Evolutionary conservation across 2,797 vertebrate genomes (phyloP).

Genomic region (Girardinus metallicus): DNA sequence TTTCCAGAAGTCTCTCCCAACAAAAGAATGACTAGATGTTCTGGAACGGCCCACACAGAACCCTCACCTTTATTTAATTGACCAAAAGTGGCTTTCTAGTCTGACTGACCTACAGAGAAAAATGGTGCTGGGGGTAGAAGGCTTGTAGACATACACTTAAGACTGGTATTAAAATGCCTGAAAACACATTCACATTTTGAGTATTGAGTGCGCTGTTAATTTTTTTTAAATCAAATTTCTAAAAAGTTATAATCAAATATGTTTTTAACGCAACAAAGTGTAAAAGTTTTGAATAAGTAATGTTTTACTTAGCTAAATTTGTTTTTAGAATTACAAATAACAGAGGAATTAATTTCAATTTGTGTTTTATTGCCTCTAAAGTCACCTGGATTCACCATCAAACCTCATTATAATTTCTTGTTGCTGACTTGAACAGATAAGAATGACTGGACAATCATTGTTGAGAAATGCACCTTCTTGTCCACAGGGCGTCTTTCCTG

Average conservation of each 20-base stretch:
- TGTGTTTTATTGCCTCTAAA: not conserved
- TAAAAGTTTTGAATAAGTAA: too few species aligned
- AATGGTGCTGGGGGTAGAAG: not conserved
- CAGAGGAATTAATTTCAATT: not conserved
- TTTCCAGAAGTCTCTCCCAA: not conserved
- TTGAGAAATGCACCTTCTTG: constrained; percentile 42
- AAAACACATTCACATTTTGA: not conserved
- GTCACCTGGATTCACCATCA: not conserved
- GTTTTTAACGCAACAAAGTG: too few species aligned
- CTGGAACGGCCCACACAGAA: not conserved
- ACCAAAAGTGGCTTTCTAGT: not conserved
- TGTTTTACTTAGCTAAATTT: not conserved
- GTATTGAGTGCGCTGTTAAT: not conserved
- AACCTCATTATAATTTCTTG: constrained; percentile 17
- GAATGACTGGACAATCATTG: not conserved
- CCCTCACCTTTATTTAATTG: not conserved
- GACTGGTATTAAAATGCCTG: not conserved
- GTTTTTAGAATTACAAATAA: not conserved
- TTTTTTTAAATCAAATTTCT: too few species aligned
- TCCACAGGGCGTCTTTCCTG: constrained; percentile 94
- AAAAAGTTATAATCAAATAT: not conserved
- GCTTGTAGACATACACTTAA: not conserved
- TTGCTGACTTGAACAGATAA: constrained; percentile 17
- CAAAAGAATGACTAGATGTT: not conserved
- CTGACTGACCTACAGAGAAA: not conserved